Conservation (phyloP, 1,140 invertebrate species). For the Thaumatotibia leucotreta region DNA sequence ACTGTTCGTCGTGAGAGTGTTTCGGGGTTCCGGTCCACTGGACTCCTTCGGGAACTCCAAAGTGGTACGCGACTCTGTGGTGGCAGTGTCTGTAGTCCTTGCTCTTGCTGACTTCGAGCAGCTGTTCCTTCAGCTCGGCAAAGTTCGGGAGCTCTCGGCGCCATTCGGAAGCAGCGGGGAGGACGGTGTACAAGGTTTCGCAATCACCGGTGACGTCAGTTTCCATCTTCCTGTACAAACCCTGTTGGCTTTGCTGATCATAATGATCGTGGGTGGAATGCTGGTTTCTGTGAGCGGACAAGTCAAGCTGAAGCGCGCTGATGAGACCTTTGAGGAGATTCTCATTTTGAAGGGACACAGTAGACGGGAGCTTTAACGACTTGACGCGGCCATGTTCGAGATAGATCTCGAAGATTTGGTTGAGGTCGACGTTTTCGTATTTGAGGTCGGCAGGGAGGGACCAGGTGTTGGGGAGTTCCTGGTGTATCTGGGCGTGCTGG, state of each 20-base stretch:
- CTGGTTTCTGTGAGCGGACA: conserved; percentile 46
- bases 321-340: conserved; percentile 83
- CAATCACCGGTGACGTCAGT: conserved; percentile 82
- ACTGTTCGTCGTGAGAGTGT: conserved; percentile 70
- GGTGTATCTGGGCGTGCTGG: conserved; percentile 77
- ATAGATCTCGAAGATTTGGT: conserved; percentile 79
- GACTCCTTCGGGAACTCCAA: conserved; percentile 74
- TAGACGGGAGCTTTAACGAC: conserved; percentile 75
- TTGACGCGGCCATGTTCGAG: conserved; percentile 78
- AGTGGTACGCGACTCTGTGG: conserved; percentile 78
- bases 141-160: conserved; percentile 75
- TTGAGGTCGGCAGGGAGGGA: conserved; percentile 63
- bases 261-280: conserved; percentile 70
- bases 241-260: conserved; percentile 67
- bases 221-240: conserved; percentile 81
- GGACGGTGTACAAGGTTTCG: conserved; percentile 82
- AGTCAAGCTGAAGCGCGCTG: conserved; percentile 81
- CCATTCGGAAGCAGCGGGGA: conserved; percentile 75
- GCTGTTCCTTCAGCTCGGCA: conserved; percentile 54
- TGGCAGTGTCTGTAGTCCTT: conserved; percentile 82
- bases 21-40: conserved; percentile 77
- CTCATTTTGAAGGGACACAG: conserved; percentile 78
- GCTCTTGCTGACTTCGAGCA: conserved; percentile 80
- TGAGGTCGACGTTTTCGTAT: conserved; percentile 72
- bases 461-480: conserved; percentile 71